Evolutionary conservation across 2,797 vertebrate species (phyloP), one percentile per base, ranked within the genome.

Genomic region (Parambassis ranga): DNA sequence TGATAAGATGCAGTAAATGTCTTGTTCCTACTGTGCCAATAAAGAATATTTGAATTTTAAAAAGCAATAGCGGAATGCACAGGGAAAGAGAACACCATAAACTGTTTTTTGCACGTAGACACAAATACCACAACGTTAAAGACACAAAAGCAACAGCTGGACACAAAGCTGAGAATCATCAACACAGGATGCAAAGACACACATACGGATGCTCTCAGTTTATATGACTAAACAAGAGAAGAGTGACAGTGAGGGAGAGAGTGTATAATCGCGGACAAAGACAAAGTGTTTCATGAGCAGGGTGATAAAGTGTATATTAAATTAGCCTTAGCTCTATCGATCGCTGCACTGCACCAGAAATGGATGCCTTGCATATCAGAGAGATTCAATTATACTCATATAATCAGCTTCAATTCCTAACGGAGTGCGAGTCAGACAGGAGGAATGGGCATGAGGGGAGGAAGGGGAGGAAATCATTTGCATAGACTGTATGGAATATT

Each of bases 261-360:
- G 42, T 37, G 28, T 39, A 24, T 79, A 82, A 87, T 78, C 72
- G 48, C 11, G 50, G 78, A 82, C 71, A 24, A 65, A 81, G 82
- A 87, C 84, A 70, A 84, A 87, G 77, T 51, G 77, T 86, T 83
- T 85, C 78, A 77, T 78, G 75, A 83, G 83, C 76, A 69, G 59
- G 66, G 66, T 81, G 86, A 92, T 91, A 79, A 91, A 89, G 87
- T 82, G 77, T 88, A 90, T 90, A 89, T 87, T 87, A 89, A 89
- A 90, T 90, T 82, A 90, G 87, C 84, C 73, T 74, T 65, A 77
- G 78, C 79, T 71, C 71, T 64, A 90, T 91, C 69, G 84, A 90
- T 89, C 66, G 61, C 74, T 66, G 72, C 79, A 80, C 82, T 87
- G 86, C 84, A 75, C 84, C 79, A 80, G 77, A 86, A 89, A 88